phyloP scores from a whole-genome alignment of 2,113 vertebrate species.

The Ranitomeya variabilis region DNA sequence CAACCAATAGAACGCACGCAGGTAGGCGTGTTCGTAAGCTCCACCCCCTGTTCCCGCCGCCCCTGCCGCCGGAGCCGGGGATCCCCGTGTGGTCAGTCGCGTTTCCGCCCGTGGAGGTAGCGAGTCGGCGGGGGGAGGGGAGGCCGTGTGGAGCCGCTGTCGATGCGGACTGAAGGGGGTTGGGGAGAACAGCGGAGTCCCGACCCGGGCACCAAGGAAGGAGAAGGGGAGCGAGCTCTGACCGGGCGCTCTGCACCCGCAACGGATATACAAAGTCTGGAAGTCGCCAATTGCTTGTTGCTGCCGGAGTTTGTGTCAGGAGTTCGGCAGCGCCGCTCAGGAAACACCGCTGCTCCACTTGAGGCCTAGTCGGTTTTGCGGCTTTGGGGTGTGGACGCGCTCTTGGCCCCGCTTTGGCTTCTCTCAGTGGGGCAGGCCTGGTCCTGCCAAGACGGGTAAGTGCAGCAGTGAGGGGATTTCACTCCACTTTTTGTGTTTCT shows the following conservation, averaged over 20 bases:
- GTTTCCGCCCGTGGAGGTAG: constrained; percentile 86
- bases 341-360: constrained; percentile 86
- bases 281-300: constrained; percentile 59
- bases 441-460: constrained; percentile 61
- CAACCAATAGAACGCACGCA: constrained; percentile 70
- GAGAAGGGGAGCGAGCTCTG: not conserved
- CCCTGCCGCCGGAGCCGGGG: constrained; percentile 84
- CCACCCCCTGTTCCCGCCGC: constrained; percentile 67
- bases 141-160: constrained; percentile 69
- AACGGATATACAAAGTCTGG: constrained; percentile 35
- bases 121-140: constrained; percentile 88
- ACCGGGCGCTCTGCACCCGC: not conserved
- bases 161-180: constrained; percentile 62
- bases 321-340: constrained; percentile 77
- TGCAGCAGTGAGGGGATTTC: constrained; percentile 20
- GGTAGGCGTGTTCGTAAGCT: constrained; percentile 62
- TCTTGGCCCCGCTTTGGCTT: not conserved
- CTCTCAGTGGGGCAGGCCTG: not conserved
- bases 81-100: constrained; percentile 90
- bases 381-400: not conserved
- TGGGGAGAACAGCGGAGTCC: not conserved
- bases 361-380: constrained; percentile 74
- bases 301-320: constrained; percentile 62
- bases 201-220: not conserved
- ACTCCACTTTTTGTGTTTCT: not conserved